Conservation (phyloP, 2,113 vertebrate species). For the Brachypteracias leptosomus region DNA sequence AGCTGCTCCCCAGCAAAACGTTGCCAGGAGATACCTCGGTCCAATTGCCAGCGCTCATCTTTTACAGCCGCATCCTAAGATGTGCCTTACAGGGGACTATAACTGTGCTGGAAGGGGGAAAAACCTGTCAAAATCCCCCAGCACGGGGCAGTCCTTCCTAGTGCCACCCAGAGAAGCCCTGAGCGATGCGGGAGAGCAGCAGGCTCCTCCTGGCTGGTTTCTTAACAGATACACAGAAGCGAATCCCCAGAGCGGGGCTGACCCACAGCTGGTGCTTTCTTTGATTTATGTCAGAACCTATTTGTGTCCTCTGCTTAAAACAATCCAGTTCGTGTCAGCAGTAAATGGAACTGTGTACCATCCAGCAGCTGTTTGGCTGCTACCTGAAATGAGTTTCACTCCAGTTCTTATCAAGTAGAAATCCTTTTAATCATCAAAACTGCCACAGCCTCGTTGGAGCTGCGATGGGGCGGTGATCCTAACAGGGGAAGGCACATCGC, state of each 20-base stretch:
- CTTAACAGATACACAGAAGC: neutral
- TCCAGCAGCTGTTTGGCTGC: conserved; percentile 55
- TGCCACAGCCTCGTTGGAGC: neutral
- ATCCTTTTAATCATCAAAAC: conserved; percentile 44
- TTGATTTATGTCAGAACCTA: conserved; percentile 61
- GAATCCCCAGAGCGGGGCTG: neutral
- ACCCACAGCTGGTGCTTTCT: conserved; percentile 61
- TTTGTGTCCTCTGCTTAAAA: conserved; percentile 52
- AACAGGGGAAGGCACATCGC: neutral
- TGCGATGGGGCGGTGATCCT: neutral
- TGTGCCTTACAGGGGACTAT: neutral
- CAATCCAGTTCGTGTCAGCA: conserved; percentile 52
- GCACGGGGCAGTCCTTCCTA: neutral
- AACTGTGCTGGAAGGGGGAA: neutral
- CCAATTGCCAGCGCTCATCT: neutral
- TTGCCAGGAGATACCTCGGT: neutral
- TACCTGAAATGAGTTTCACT: conserved; percentile 64
- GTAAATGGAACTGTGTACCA: conserved; percentile 53
- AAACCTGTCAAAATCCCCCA: neutral
- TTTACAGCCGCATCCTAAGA: neutral
- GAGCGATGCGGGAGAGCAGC: neutral
- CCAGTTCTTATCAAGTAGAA: conserved; percentile 52
- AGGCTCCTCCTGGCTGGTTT: neutral
- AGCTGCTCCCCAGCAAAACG: accelerated
- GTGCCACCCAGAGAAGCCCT: neutral